phyloP scores from a whole-genome alignment of 2,113 vertebrate species.

The Abramis brama region DNA sequence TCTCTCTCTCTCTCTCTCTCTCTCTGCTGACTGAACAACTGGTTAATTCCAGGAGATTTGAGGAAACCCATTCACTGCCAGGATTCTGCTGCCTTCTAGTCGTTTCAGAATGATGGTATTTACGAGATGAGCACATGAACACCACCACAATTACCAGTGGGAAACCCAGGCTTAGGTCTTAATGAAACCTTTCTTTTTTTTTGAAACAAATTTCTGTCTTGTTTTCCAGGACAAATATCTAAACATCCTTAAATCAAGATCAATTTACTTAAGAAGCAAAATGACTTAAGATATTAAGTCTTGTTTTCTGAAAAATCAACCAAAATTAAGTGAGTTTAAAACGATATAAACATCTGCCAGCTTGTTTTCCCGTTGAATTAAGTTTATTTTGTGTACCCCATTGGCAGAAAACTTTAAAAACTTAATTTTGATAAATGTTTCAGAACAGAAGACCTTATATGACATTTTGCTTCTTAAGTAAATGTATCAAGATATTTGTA shows the following conservation, averaged over 20 bases:
- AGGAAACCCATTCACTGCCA: background rate
- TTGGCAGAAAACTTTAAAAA: too few relatives aligned
- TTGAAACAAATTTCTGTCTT: too few relatives aligned
- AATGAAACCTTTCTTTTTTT: background rate
- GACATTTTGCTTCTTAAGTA: background rate
- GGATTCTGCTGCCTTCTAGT: background rate
- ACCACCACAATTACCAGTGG: background rate
- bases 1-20: background rate
- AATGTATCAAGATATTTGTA: background rate
- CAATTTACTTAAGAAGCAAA: too few relatives aligned
- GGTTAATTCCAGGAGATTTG: conserved; percentile 22
- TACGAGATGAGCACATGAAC: background rate
- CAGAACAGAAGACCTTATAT: background rate
- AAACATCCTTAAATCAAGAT: too few relatives aligned
- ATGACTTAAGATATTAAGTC: too few relatives aligned
- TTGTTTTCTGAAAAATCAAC: too few relatives aligned
- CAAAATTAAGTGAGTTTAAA: too few relatives aligned
- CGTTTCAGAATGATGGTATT: background rate
- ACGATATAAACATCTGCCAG: too few relatives aligned
- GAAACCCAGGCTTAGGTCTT: background rate
- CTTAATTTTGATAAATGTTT: too few relatives aligned
- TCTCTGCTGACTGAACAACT: background rate
- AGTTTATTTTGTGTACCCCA: too few relatives aligned
- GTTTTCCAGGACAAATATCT: too few relatives aligned
- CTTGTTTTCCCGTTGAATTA: too few relatives aligned